phyloP scores from a whole-genome alignment of 2,888 invertebrate species.

The Folsomia candida region DNA sequence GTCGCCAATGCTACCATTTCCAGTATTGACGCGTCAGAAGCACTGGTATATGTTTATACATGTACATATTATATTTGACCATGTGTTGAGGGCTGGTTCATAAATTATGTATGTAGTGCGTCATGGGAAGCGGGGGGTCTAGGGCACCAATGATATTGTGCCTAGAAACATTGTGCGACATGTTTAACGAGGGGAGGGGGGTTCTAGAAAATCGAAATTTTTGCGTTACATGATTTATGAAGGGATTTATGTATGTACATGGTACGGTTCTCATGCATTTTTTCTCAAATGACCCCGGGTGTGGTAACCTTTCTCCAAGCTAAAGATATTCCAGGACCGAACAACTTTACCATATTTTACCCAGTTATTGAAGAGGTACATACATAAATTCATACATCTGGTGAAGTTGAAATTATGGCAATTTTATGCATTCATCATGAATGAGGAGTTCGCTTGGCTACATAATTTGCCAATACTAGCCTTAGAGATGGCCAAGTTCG shows the following conservation, averaged over 20 bases:
- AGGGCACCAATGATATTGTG: too few relatives aligned
- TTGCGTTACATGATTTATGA: too few relatives aligned
- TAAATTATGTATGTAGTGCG: too few relatives aligned
- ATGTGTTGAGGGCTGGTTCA: too few relatives aligned
- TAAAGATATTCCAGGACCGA: slow-evolving; percentile 68
- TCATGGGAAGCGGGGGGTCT: too few relatives aligned
- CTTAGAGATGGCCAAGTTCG: too few relatives aligned
- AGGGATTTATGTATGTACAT: slow-evolving; percentile 25
- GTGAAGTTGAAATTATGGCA: neutral
- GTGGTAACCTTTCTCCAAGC: slow-evolving; percentile 66
- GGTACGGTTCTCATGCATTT: neutral
- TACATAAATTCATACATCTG: neutral
- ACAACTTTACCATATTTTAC: slow-evolving; percentile 56
- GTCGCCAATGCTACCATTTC: slow-evolving; percentile 53
- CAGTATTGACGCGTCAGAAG: slow-evolving; percentile 53
- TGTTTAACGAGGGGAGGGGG: too few relatives aligned
- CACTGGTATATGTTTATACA: slow-evolving; percentile 51
- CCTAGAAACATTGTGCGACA: too few relatives aligned
- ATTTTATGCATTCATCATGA: too few relatives aligned
- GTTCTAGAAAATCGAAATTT: neutral
- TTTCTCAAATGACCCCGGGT: slow-evolving; percentile 61
- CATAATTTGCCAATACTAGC: too few relatives aligned
- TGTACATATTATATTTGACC: too few relatives aligned
- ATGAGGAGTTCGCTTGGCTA: too few relatives aligned
- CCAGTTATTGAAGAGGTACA: slow-evolving; percentile 19